A percentile compares a stretch with the other conserved stretches of the same genome.
Conservation (phyloP, 2,113 vertebrate genomes). For the Aspiorhynchus laticeps region DNA sequence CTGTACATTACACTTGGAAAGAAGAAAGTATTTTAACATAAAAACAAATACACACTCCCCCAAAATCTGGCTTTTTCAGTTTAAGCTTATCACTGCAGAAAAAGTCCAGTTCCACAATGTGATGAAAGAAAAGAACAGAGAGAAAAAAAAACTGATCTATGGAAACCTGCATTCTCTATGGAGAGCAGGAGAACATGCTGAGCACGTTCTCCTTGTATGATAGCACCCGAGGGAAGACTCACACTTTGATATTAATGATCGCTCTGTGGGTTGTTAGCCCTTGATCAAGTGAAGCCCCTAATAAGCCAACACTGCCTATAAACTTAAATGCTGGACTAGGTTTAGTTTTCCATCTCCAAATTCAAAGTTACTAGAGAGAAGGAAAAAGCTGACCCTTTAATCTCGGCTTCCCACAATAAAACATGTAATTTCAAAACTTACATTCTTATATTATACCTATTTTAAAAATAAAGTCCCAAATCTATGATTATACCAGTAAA, state of each 20-base stretch:
- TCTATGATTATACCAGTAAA: neutral
- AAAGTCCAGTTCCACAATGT: neutral
- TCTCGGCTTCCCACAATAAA: neutral
- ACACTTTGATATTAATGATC: constrained; percentile 69
- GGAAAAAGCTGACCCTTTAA: neutral
- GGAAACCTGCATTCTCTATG: constrained; percentile 4
- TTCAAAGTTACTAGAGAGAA: neutral
- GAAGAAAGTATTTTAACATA: neutral
- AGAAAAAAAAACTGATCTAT: neutral
- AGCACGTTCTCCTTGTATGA: constrained; percentile 59
- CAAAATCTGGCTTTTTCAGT: neutral
- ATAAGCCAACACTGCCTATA: constrained; percentile 54
- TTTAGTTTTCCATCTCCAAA: neutral
- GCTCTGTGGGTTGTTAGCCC: constrained; percentile 38
- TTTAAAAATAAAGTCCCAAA: neutral
- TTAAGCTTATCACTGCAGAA: neutral
- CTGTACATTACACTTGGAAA: neutral
- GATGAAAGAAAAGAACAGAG: neutral
- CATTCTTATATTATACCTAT: neutral
- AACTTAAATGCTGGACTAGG: constrained; percentile 41
- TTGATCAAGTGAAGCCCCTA: constrained; percentile 63
- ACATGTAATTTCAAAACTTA: neutral
- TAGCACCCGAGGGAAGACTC: constrained; percentile 51
- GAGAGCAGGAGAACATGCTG: constrained; percentile 53
- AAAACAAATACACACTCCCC: neutral